Evolutionary conservation across 1,140 invertebrate genomes (phyloP), one percentile per base, ranked within the genome.

Genomic region (Pseudomyrmex cubaensis): DNA sequence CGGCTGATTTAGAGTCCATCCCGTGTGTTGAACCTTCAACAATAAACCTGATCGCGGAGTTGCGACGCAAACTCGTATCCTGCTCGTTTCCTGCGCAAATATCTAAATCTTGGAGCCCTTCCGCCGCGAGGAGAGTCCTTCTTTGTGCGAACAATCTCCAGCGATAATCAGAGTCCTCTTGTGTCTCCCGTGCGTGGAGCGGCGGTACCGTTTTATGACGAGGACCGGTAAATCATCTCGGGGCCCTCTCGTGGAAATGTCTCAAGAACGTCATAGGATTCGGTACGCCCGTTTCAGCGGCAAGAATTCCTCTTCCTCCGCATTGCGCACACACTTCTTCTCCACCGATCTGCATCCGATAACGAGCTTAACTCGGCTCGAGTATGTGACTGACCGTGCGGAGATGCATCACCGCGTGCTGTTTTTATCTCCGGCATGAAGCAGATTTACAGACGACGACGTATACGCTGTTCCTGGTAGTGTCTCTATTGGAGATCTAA

Each of bases 131-230:
- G 56, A 89, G 90, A 91, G 89, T 76, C 25, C 84, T 86, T 89
- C 92, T 85, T 93, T 91, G 92, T 92, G 90, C 87, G 86, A 86
- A 90, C 90, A 93, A 94, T 94, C 93, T 94, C 90, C 85, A 90
- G 88, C 86, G 93, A 94, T 94, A 94, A 94, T 94, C 93, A 93
- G 92, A 85, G 85, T 85, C 86, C 91, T 92, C 92, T 93, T 92
- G 91, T 92, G 90, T 93, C 91, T 90, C 87, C 88, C 66, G 88
- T 80, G 86, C 84, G 85, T 88, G 90, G 88, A 89, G 87, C 90
- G 86, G 89, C 91, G 91, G 89, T 90, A 91, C 89, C 89, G 90
- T 92, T 93, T 90, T 90, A 90, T 85, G 89, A 91, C 90, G 90
- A 93, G 90, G 86, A 87, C 89, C 91, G 89, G 92, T 93, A 93